Conservation (phyloP, 2,113 vertebrate species). For the Amphiprion ocellaris region DNA sequence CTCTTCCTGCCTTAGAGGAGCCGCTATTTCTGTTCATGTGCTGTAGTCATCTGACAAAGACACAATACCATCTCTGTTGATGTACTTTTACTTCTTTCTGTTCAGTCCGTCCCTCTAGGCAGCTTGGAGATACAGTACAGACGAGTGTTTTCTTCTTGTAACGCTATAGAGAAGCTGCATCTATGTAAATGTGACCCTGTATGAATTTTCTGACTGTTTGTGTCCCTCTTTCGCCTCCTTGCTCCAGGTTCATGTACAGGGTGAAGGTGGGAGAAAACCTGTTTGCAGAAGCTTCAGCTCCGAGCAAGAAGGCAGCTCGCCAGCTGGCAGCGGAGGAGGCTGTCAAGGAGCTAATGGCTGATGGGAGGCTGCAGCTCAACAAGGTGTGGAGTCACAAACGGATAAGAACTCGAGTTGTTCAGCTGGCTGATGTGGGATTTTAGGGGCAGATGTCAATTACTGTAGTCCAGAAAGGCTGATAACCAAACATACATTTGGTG, state of each 20-base stretch:
- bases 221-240: neutral
- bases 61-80: slow-evolving; percentile 42
- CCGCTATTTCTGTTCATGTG: slow-evolving; percentile 40
- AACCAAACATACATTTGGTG: too few relatives aligned
- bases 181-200: neutral
- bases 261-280: slow-evolving; percentile 91
- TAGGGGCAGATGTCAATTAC: too few relatives aligned
- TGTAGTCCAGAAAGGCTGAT: too few relatives aligned
- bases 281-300: slow-evolving; percentile 91
- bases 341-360: slow-evolving; percentile 90
- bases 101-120: slow-evolving; percentile 10
- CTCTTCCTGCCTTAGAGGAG: slow-evolving; percentile 4
- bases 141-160: slow-evolving; percentile 1
- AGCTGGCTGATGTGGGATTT: too few relatives aligned
- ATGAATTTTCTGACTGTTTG: neutral
- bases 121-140: slow-evolving; percentile 8
- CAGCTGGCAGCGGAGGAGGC: slow-evolving; percentile 96
- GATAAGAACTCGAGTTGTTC: neutral
- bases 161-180: slow-evolving; percentile 17
- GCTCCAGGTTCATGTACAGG: slow-evolving; percentile 92
- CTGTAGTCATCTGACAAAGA: slow-evolving; percentile 60
- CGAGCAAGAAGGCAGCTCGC: slow-evolving; percentile 96
- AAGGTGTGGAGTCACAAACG: slow-evolving; percentile 81
- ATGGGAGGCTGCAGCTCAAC: slow-evolving; percentile 82
- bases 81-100: neutral